phyloP scores from a whole-genome alignment of 2,888 invertebrate genomes.

The Melanargia galathea region DNA sequence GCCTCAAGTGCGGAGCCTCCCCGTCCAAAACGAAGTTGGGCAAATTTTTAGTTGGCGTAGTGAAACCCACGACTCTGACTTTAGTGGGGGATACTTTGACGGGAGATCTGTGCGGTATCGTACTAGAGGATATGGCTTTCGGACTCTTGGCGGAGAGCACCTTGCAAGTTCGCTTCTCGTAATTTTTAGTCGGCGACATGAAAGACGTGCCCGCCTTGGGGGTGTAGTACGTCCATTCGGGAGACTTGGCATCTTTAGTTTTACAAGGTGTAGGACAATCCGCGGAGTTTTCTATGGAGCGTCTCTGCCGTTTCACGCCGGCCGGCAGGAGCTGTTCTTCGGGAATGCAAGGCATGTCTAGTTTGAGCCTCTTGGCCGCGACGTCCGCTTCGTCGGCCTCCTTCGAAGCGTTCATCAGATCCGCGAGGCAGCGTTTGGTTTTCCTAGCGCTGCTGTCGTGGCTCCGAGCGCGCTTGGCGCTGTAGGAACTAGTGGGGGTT shows the following conservation, averaged over 20 bases:
- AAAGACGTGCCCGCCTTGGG: conserved; percentile 58
- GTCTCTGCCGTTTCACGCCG: conserved; percentile 59
- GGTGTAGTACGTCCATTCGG: conserved; percentile 55
- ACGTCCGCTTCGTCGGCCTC: conserved; percentile 50
- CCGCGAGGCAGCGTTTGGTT: conserved; percentile 70
- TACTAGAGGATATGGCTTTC: conserved; percentile 48
- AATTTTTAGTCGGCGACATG: conserved; percentile 66
- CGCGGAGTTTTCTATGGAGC: conserved; percentile 32
- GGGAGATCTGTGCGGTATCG: conserved; percentile 47
- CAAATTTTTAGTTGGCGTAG: conserved; percentile 86
- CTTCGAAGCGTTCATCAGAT: conserved; percentile 60
- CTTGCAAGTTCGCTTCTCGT: conserved; percentile 53
- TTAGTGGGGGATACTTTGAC: conserved; percentile 52
- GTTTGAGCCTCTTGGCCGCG: conserved; percentile 52
- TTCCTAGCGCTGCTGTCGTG: conserved; percentile 45
- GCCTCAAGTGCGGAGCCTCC: conserved; percentile 87
- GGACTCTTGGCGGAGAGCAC: conserved; percentile 56
- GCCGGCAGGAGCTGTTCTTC: conserved; percentile 48
- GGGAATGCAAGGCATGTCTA: conserved; percentile 43
- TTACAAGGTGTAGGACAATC: conserved; percentile 39
- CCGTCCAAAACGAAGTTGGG: conserved; percentile 90
- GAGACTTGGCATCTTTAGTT: conserved; percentile 41
- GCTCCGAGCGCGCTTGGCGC: conserved; percentile 46
- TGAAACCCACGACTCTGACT: conserved; percentile 52
- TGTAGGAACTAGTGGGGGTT: conserved; percentile 50